Conservation (phyloP, 2,888 invertebrate species). For the Coleophora flavipennella region DNA sequence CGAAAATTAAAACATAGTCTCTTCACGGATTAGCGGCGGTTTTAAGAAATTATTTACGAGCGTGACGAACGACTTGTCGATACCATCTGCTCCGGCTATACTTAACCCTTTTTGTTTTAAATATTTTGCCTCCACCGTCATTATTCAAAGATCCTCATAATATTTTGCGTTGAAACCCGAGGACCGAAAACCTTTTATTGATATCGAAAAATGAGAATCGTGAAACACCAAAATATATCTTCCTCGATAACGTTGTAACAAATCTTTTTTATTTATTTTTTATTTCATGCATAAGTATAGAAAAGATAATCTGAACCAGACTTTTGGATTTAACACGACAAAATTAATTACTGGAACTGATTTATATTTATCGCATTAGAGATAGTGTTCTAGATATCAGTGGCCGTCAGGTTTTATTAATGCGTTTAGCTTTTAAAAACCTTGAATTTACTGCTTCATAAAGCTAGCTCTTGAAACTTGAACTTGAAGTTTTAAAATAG, state of each 20-base stretch:
- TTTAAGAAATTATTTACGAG: conserved; percentile 70
- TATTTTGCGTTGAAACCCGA: conserved; percentile 53
- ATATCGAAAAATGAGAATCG: conserved; percentile 57
- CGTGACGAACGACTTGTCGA: conserved; percentile 69
- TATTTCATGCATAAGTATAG: conserved; percentile 43
- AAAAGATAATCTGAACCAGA: conserved; percentile 23
- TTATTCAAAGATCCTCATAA: conserved; percentile 66
- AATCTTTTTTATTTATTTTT: conserved; percentile 23
- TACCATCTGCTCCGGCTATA: conserved; percentile 64
- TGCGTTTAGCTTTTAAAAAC: background rate
- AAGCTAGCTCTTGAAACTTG: too few species aligned
- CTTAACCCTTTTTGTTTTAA: conserved; percentile 67
- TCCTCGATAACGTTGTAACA: conserved; percentile 32
- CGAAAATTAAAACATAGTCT: conserved; percentile 66
- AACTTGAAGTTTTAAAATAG: too few species aligned
- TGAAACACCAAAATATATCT: conserved; percentile 42
- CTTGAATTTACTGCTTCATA: too few species aligned
- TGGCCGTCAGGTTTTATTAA: background rate
- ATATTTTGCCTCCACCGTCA: conserved; percentile 55
- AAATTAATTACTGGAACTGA: conserved; percentile 35
- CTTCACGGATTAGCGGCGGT: conserved; percentile 64
- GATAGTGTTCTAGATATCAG: conserved; percentile 29
- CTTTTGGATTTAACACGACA: conserved; percentile 26
- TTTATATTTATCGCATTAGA: conserved; percentile 31
- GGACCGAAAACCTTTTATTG: conserved; percentile 56